A percentile compares a stretch with the other conserved stretches of the same genome.
Conservation (phyloP, 2,888 invertebrate genomes). For the Brachylomia viminalis region DNA sequence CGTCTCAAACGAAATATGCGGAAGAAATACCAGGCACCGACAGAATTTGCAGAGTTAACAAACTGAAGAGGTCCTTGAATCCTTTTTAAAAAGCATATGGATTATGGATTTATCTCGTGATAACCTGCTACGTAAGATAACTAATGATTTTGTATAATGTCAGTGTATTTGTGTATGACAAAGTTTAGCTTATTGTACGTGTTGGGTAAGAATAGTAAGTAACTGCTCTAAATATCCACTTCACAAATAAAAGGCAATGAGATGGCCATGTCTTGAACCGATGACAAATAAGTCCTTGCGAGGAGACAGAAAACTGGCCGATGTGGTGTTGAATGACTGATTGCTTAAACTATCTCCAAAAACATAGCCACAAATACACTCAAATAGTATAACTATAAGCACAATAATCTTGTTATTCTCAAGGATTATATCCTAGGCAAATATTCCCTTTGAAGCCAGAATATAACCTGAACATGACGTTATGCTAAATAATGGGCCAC, state of each 20-base stretch:
- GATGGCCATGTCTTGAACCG: too few species aligned
- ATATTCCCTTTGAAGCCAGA: slow-evolving; percentile 46
- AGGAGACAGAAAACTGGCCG: not conserved
- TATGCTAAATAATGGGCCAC: slow-evolving; percentile 55
- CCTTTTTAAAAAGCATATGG: too few species aligned
- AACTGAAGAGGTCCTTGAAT: too few species aligned
- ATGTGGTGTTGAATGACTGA: not conserved
- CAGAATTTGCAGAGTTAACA: not conserved
- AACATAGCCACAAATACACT: not conserved
- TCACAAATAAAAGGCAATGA: too few species aligned
- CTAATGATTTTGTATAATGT: too few species aligned
- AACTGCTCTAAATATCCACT: too few species aligned
- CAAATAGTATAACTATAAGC: slow-evolving; percentile 1
- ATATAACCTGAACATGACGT: slow-evolving; percentile 52
- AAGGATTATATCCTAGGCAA: slow-evolving; percentile 44
- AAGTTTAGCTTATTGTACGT: too few species aligned
- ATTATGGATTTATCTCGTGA: too few species aligned
- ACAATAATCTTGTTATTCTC: slow-evolving; percentile 35
- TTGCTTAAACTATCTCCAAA: not conserved
- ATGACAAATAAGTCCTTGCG: not conserved
- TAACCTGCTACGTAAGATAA: too few species aligned
- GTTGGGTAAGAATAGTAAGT: too few species aligned
- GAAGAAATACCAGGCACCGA: not conserved
- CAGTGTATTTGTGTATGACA: too few species aligned
- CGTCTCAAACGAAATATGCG: not conserved